Base-by-base conservation (phyloP, 2,888 invertebrate genomes). In the Actias luna region DNA sequence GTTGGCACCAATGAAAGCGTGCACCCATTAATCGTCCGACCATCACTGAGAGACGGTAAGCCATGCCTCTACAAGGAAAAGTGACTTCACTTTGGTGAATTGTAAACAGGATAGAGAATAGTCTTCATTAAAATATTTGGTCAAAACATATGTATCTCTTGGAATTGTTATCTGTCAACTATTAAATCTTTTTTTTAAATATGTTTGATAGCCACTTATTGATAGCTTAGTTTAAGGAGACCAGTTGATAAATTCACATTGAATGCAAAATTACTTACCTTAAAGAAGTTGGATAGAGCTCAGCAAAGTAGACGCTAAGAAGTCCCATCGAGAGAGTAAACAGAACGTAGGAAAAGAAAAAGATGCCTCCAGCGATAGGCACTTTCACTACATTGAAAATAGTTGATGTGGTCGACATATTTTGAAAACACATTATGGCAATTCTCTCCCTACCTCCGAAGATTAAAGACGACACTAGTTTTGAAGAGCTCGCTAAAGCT, bases 1-100 rank as follows among this genome's bases (percentile, higher is more conserved):
- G 63, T 95, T 85, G 67, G 95, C 95, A 22, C 95, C 95, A 0
- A 93, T 76, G 73, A 95, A 94, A 0, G 95, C 95, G 25, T 95
- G n/a, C n/a, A n/a, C n/a, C n/a, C n/a, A n/a, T 95, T 16, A 94
- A 80, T 63, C 95, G 89, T 2, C 95, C 95, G 64, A 94, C 82
- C 85, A 94, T 94, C 69, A 95, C 93, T 1, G 94, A 93, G 31
- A 95, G 80, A 68, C 95, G 95, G 1, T 95, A 93, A 0, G 94
- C 95, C 83, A 94, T 93, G 0, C 94, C 95, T 70, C 94, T 94
- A 79, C 2, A 70, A 73, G 25, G 50, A 58, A 65, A 61, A 58
- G 42, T 52, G 36, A 25, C 52, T 1, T 39, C 14, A n/a, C 16
- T 5, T 39, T 39, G 2, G 16, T 16, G n/a, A 16, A 16, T n/a